Percentiles rank a stretch among this genome's conserved stretches.
Evolutionary conservation across 1,140 invertebrate species (phyloP).

Genomic region (Atta cephalotes): DNA sequence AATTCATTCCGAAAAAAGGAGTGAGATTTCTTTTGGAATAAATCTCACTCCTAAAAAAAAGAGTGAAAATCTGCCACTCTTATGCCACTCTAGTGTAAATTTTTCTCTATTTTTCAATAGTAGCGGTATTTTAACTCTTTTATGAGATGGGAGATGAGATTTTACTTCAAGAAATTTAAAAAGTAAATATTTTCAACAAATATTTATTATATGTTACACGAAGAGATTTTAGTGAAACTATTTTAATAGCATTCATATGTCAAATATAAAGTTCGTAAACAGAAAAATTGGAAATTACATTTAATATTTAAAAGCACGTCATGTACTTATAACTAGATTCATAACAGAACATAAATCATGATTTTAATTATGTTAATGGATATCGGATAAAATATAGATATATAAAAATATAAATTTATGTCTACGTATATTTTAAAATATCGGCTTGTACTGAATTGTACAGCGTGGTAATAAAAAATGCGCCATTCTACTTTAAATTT

Average conservation of each 20-base stretch:
- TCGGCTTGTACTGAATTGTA: background rate
- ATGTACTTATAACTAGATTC: background rate
- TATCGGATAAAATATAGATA: background rate
- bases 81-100: too few species aligned
- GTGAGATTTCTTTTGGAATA: too few species aligned
- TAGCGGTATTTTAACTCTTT: too few species aligned
- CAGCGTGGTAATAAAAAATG: slow-evolving; percentile 14
- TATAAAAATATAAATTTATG: slow-evolving; percentile 27
- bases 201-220: background rate
- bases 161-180: too few species aligned
- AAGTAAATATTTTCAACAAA: background rate
- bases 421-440: background rate
- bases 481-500: slow-evolving; percentile 28
- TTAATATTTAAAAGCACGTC: background rate
- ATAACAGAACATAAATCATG: background rate
- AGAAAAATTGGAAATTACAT: background rate
- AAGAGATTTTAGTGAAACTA: background rate
- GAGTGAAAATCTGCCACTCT: too few species aligned
- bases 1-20: too few species aligned
- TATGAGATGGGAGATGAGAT: too few species aligned
- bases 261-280: background rate
- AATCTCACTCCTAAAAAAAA: too few species aligned
- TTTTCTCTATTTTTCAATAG: too few species aligned
- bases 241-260: background rate
- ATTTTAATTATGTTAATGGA: slow-evolving; percentile 22